phyloP scores from a whole-genome alignment of 2,888 invertebrate species.

The Dilophus febrilis region DNA sequence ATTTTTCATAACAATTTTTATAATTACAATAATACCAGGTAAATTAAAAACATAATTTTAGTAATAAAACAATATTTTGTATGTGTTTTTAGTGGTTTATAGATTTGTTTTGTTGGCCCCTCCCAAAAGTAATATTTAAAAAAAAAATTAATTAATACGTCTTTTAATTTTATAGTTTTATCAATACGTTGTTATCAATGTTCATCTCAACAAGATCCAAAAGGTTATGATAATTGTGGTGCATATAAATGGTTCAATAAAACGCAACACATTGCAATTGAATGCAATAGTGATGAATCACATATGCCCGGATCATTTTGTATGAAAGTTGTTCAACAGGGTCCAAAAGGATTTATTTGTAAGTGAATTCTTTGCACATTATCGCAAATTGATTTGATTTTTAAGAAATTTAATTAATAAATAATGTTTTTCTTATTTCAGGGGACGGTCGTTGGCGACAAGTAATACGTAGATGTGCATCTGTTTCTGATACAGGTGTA shows the following conservation, averaged over 20 bases:
- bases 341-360: slow-evolving; percentile 90
- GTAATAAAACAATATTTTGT: too few relatives aligned
- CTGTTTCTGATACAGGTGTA: slow-evolving; percentile 68
- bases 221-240: slow-evolving; percentile 75
- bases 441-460: slow-evolving; percentile 93
- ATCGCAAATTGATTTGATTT: not conserved
- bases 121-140: too few relatives aligned
- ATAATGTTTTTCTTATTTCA: slow-evolving; percentile 26
- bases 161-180: not conserved
- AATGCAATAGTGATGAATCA: slow-evolving; percentile 88
- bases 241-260: slow-evolving; percentile 74
- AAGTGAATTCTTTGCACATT: slow-evolving; percentile 30
- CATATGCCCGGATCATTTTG: slow-evolving; percentile 91
- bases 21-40: too few relatives aligned
- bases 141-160: too few relatives aligned
- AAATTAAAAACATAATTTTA: too few relatives aligned
- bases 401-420: slow-evolving; percentile 2
- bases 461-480: slow-evolving; percentile 76
- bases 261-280: slow-evolving; percentile 71
- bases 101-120: too few relatives aligned
- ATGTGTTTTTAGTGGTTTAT: too few relatives aligned
- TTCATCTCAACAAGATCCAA: slow-evolving; percentile 66
- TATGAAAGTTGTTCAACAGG: slow-evolving; percentile 86
- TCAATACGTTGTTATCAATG: slow-evolving; percentile 71
- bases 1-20: too few relatives aligned